Evolutionary conservation across 2,113 vertebrate species (phyloP), one percentile per base, ranked within the genome.

Genomic region (Crypturellus undulatus): DNA sequence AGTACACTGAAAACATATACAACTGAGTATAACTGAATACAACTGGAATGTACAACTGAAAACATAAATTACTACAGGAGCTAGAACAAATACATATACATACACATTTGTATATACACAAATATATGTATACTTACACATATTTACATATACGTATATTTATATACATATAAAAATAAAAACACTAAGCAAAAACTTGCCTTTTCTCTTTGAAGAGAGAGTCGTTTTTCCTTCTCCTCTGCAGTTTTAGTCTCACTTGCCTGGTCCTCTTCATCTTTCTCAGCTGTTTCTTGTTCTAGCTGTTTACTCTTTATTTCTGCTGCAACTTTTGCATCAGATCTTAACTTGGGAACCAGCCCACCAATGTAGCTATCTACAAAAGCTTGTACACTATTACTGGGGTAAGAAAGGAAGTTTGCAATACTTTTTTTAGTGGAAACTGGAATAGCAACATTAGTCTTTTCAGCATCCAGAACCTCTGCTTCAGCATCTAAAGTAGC

Each of bases 291-390:
- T 19, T 86, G 75, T 54, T 97, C 86, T 67, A 95, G 90, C 26
- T 96, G 76, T 93, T 97, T 98, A 59, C 92, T 97, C 62, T 97
- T 97, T 54, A 97, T 97, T 47, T 90, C 92, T 12, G 95, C 32
- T 38, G 86, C 84, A 77, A 52, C 96, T 97, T 98, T 99, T 51
- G 98, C n/a, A 40, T 99, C 98, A 1, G 94, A 97, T 69, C 98
- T 95, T 93, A 99, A 98, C 88, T 98, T 99, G 30, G 99, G 99
- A 60, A 99, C 99, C 84, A 99, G 93, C 21, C 98, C 98, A 62
- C 98, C 98, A 60, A 99, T 98, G 92, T 99, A 99, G 94, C 97
- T 99, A 91, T 99, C 99, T 20, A 99, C 98, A 96, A 99, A 99
- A 59, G 99, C 99, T 62, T 99, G 99, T 22, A 99, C 98, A 2